Evolutionary conservation across 2,797 vertebrate species (phyloP), one percentile per base, ranked within the genome.

Genomic region (Streptopelia turtur): DNA sequence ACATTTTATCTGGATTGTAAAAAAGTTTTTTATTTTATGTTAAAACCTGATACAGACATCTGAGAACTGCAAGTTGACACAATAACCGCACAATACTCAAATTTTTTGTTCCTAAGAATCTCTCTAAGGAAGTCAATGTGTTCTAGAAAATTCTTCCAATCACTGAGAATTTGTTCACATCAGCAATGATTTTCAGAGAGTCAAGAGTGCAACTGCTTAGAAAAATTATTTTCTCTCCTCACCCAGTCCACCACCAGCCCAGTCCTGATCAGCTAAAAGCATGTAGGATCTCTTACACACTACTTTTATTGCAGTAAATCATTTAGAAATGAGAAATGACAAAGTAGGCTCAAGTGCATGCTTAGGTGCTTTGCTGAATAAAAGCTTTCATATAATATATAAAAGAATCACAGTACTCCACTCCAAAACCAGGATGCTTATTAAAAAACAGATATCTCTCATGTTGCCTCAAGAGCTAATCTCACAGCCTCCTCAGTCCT

Each of bases 321-420:
- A 59, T 63, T 82, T 75, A 75, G 61, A 87, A 91, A 66, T 56
- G 20, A 91, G 45, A 87, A 90, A 90, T 79, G 6, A 81, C 35
- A 82, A 80, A 83, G 64, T 49, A 91, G n/a, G 57, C 45, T 91
- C 71, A 66, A 82, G n/a, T 37, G 13, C 41, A 75, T 0, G 8
- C 56, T 60, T 70, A 71, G 71, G 31, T 80, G 69, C 14, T 89
- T 80, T 68, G n/a, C 61, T 70, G 35, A 95, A 92, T 76, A 92
- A 87, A 94, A 94, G 50, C 41, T 69, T 84, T 86, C 41, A 59
- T 35, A 53, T 8, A 43, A 43, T 31, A 41, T 41, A n/a, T 50
- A 57, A 94, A 93, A 93, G 45, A 83, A 94, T 21, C 61, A 78
- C 65, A 95, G 35, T 68, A 68, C 33, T 59, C n/a, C 30, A 43